Evolutionary conservation across 1,140 invertebrate genomes (phyloP).

Genomic region (Radopholus similis): DNA sequence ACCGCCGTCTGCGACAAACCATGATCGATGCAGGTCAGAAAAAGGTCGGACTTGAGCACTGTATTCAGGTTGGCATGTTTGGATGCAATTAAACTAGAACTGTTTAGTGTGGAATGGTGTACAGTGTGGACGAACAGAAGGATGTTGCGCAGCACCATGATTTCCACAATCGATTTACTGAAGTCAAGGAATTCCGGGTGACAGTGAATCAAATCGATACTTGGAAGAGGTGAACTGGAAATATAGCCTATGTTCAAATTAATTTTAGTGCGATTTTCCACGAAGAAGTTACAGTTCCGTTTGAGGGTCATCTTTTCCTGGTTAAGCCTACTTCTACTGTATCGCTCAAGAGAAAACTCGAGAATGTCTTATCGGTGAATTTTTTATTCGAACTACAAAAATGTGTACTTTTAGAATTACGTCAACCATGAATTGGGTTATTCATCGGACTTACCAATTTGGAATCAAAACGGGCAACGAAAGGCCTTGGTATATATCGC

Average conservation of each 20-base stretch:
- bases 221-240: slow-evolving; percentile 32
- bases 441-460: slow-evolving; percentile 30
- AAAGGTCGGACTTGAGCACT: slow-evolving; percentile 36
- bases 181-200: slow-evolving; percentile 35
- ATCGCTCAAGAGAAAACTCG: slow-evolving; percentile 29
- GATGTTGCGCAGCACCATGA: slow-evolving; percentile 27
- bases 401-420: slow-evolving; percentile 17
- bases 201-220: slow-evolving; percentile 15
- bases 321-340: slow-evolving; percentile 15
- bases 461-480: slow-evolving; percentile 18
- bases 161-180: slow-evolving; percentile 40
- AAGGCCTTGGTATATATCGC: slow-evolving; percentile 31
- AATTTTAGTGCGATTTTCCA: slow-evolving; percentile 18
- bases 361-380: slow-evolving; percentile 22
- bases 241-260: background rate
- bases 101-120: slow-evolving; percentile 45
- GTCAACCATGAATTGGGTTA: slow-evolving; percentile 43
- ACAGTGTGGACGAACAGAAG: slow-evolving; percentile 29
- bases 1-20: slow-evolving; percentile 10
- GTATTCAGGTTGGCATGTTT: slow-evolving; percentile 23
- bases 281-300: background rate
- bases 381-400: background rate
- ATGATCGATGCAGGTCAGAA: slow-evolving; percentile 45
- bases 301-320: slow-evolving; percentile 25
- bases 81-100: background rate